phyloP scores from a whole-genome alignment of 2,797 vertebrate species.

The Pitangus sulphuratus region DNA sequence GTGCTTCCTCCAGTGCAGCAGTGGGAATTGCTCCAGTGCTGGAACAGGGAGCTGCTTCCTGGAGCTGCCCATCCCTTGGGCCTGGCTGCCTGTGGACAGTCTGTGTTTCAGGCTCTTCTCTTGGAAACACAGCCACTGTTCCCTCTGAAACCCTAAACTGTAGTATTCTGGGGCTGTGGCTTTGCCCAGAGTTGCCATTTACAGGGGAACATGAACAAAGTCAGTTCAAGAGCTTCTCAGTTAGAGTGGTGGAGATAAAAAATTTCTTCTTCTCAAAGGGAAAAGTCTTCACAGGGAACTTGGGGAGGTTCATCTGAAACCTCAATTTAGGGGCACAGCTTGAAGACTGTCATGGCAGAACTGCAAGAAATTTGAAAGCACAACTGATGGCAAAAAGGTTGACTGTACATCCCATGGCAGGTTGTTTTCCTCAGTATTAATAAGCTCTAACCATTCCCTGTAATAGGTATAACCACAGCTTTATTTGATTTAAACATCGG shows the following conservation, averaged over 20 bases:
- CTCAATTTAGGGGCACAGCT: neutral
- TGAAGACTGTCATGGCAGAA: neutral
- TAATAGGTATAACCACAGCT: slow-evolving; percentile 13
- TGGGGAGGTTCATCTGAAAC: neutral
- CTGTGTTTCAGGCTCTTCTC: neutral
- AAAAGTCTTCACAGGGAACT: neutral
- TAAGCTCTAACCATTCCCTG: neutral
- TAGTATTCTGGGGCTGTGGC: neutral
- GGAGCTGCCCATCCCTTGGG: neutral
- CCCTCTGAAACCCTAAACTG: neutral
- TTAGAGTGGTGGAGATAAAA: neutral
- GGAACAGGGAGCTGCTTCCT: neutral
- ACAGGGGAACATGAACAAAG: neutral
- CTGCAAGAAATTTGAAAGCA: neutral
- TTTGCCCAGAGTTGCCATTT: neutral
- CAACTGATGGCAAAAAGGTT: neutral
- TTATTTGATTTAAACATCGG: slow-evolving; percentile 4
- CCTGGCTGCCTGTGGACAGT: neutral
- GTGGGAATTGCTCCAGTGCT: neutral
- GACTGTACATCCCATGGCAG: neutral
- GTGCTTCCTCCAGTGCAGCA: neutral
- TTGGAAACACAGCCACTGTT: neutral
- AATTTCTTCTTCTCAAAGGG: neutral
- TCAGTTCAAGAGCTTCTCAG: neutral
- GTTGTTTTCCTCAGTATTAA: neutral